Percentiles rank a stretch among this genome's conserved stretches.
phyloP scores from a whole-genome alignment of 2,888 invertebrate genomes.

The Synanthedon myopaeformis region DNA sequence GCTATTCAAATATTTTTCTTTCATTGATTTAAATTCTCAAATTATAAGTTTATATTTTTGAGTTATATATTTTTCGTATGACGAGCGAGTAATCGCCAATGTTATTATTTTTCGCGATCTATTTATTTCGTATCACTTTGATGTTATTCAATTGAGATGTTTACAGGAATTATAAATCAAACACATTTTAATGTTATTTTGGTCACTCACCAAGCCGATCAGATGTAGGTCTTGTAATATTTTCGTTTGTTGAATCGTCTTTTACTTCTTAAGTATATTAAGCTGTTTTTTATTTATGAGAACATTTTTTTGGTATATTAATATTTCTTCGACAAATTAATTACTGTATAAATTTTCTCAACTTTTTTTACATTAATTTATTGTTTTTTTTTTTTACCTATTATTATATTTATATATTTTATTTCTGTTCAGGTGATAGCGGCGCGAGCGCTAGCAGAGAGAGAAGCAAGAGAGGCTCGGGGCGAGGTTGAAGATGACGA shows the following conservation, averaged over 20 bases:
- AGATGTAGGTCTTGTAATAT: too few species aligned
- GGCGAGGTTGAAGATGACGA: slow-evolving; percentile 63
- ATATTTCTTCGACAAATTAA: too few species aligned
- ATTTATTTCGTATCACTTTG: neutral
- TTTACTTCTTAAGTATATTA: neutral
- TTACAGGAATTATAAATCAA: neutral
- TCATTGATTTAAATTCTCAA: too few species aligned
- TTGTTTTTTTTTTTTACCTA: too few species aligned
- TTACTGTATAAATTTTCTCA: too few species aligned
- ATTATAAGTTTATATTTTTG: too few species aligned
- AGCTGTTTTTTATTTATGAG: neutral
- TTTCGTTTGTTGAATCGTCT: neutral
- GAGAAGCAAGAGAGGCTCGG: slow-evolving; percentile 56
- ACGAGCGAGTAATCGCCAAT: neutral
- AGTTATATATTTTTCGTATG: too few species aligned
- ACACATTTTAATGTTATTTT: neutral
- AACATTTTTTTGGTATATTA: neutral
- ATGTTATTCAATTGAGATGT: neutral
- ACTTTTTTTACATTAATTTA: too few species aligned
- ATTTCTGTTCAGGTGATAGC: slow-evolving; percentile 48
- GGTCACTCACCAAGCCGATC: neutral
- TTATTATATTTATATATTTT: too few species aligned
- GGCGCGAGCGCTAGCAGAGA: slow-evolving; percentile 56
- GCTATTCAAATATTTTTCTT: too few species aligned
- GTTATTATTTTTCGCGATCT: neutral